Evolutionary conservation across 2,113 vertebrate species (phyloP).

Genomic region (Petaurus breviceps): DNA sequence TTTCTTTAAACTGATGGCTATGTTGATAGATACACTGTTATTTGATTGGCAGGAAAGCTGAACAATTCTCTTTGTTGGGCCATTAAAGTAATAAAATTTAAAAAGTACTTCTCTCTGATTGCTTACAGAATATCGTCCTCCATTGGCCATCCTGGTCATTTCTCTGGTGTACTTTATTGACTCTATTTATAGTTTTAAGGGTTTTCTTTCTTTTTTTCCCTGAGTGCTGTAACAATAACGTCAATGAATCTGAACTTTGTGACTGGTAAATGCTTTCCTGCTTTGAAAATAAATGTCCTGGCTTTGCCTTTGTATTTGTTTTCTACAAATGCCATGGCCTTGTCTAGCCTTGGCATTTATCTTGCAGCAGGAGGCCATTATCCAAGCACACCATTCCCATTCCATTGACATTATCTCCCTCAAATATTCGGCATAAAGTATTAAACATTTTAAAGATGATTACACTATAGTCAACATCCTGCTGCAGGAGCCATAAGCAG

Average conservation of each 20-base stretch:
- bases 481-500: background rate
- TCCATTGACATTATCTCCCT: constrained; percentile 32
- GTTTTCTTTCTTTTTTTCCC: constrained; percentile 10
- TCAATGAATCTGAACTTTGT: background rate
- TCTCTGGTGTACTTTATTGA: background rate
- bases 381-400: background rate
- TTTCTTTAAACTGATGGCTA: constrained; percentile 44
- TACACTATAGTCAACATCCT: background rate
- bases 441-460: constrained; percentile 50
- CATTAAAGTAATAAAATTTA: background rate
- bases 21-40: constrained; percentile 17
- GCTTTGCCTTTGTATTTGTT: background rate
- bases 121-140: background rate
- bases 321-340: background rate
- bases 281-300: constrained; percentile 14
- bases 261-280: background rate
- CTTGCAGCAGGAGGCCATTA: background rate
- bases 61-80: background rate
- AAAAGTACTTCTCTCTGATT: background rate
- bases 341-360: background rate
- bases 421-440: constrained; percentile 32
- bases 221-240: background rate
- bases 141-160: background rate
- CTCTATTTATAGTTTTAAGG: background rate
- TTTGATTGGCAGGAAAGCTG: background rate